phyloP scores from a whole-genome alignment of 1,140 invertebrate genomes.

The Rhopalosiphum maidis region DNA sequence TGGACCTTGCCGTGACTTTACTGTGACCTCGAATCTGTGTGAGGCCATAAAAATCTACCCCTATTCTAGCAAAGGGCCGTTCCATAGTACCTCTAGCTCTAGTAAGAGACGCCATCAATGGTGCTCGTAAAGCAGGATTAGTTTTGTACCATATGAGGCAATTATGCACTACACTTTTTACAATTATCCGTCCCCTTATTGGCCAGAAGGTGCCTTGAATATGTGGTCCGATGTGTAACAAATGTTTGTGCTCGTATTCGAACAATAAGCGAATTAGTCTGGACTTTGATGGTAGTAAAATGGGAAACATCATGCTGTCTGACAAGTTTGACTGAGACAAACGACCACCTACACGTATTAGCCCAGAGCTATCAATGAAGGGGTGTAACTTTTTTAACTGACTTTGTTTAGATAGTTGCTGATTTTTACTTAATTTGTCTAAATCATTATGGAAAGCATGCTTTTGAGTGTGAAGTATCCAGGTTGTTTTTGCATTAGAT shows the following conservation, averaged over 20 bases:
- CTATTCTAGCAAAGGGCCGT: neutral
- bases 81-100: neutral
- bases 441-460: neutral
- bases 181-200: neutral
- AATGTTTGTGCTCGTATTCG: neutral
- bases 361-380: neutral
- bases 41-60: neutral
- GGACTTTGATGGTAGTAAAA: neutral
- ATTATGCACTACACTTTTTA: too few species aligned
- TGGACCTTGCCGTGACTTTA: neutral
- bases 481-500: neutral
- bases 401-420: neutral
- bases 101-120: neutral
- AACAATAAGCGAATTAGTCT: neutral
- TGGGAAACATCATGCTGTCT: neutral
- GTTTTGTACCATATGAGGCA: neutral
- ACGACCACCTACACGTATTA: slow-evolving; percentile 10
- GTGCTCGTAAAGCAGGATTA: neutral
- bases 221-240: neutral
- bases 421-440: neutral
- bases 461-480: neutral
- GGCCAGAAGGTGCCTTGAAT: neutral
- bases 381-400: neutral
- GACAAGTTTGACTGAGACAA: neutral
- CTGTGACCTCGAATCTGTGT: neutral